These are phyloP conservation scores for Anthophora plumipes DNA, from an alignment of 2,888 invertebrate genomes.

Conservation along the genomic window DNA sequence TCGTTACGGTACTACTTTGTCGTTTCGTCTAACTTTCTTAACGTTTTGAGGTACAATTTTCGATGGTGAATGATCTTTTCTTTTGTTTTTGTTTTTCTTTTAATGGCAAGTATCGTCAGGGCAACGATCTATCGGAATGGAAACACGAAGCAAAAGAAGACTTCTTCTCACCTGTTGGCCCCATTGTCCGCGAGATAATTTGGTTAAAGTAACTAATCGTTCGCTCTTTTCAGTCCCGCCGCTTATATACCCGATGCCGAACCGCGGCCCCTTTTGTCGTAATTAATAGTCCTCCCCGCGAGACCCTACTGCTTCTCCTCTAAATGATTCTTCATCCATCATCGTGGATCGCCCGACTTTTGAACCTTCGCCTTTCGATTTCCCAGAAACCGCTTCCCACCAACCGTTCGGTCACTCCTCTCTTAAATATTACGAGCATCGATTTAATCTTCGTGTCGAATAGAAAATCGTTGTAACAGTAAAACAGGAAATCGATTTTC, in stretches of 20 bases:
- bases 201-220: constrained; percentile 85
- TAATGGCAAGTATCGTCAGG: constrained; percentile 23
- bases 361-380: constrained; percentile 71
- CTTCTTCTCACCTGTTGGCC: constrained; percentile 78
- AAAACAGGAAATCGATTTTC: constrained; percentile 43
- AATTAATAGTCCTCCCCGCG: constrained; percentile 83
- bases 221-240: constrained; percentile 81
- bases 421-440: constrained; percentile 25
- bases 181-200: constrained; percentile 83
- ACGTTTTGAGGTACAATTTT: background rate
- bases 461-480: background rate
- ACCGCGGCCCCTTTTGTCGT: constrained; percentile 83
- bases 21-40: background rate
- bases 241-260: constrained; percentile 75
- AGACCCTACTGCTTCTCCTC: constrained; percentile 75
- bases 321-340: constrained; percentile 84
- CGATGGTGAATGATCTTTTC: background rate
- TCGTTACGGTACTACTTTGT: constrained; percentile 6
- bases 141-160: constrained; percentile 69
- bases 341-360: constrained; percentile 75
- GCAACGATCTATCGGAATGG: constrained; percentile 57
- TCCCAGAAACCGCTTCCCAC: constrained; percentile 66
- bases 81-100: background rate
- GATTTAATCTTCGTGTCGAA: background rate
- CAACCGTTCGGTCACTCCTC: constrained; percentile 16